A percentile compares a stretch with the other conserved stretches of the same genome.
phyloP scores from a whole-genome alignment of 1,140 invertebrate genomes.

The Neoseiulus cucumeris region DNA sequence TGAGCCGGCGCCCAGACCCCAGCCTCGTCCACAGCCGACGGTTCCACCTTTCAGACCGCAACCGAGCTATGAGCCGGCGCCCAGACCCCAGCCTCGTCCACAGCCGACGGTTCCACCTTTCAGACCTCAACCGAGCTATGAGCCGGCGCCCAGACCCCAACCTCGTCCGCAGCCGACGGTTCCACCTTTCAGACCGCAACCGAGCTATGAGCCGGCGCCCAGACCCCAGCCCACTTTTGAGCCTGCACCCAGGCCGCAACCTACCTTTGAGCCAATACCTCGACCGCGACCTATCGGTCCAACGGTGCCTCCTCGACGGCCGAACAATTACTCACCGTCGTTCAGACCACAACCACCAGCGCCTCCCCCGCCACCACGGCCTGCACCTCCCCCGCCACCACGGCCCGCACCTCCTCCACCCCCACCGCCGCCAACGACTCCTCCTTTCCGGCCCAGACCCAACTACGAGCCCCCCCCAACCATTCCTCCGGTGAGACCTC shows the following conservation, averaged over 20 bases:
- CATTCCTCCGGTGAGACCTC: not conserved
- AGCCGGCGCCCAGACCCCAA: not conserved
- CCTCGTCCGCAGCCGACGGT: not conserved
- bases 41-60: not conserved
- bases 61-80: not conserved
- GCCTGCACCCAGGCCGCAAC: not conserved
- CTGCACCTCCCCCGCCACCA: not conserved
- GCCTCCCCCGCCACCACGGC: not conserved
- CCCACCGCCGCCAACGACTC: not conserved
- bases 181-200: not conserved
- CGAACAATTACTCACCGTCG: not conserved
- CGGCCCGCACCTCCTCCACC: not conserved
- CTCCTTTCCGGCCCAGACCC: not conserved
- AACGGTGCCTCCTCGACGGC: not conserved
- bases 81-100: not conserved
- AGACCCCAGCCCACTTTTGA: not conserved
- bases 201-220: not conserved
- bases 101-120: not conserved
- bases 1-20: not conserved
- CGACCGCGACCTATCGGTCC: not conserved
- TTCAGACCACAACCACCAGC: not conserved
- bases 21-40: no score
- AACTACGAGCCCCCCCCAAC: not conserved
- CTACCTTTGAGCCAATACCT: not conserved
- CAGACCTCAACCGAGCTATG: not conserved